Conservation (phyloP, 2,113 vertebrate species). For the Acrocephalus kingi region DNA sequence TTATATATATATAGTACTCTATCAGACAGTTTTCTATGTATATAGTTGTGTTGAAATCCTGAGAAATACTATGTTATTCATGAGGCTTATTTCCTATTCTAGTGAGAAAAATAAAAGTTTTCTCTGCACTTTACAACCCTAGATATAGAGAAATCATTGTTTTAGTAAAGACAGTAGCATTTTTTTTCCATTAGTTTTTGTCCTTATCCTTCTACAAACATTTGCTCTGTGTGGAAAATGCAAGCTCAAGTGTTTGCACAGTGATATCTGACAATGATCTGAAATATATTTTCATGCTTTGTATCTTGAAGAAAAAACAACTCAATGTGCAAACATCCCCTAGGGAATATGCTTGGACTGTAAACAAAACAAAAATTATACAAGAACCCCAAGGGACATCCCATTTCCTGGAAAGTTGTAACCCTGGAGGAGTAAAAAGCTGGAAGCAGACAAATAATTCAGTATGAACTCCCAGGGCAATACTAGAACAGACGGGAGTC, state of each 20-base stretch:
- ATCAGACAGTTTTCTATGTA: neutral
- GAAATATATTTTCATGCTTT: neutral
- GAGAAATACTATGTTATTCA: neutral
- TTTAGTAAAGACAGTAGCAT: neutral
- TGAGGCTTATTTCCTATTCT: conserved; percentile 2
- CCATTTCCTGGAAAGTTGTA: conserved; percentile 21
- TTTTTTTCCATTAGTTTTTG: neutral
- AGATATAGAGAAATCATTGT: neutral
- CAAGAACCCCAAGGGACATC: neutral
- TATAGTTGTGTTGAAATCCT: neutral
- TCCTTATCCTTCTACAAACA: conserved; percentile 21
- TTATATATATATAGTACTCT: neutral
- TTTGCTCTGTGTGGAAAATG: neutral
- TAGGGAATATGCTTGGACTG: neutral
- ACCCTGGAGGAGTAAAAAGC: neutral
- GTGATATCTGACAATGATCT: neutral
- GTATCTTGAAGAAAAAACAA: neutral
- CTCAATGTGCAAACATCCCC: neutral
- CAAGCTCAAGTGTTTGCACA: neutral
- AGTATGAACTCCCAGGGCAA: neutral
- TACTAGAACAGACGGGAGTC: neutral
- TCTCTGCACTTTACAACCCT: conserved; percentile 1
- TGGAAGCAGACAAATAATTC: neutral
- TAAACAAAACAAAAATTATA: neutral
- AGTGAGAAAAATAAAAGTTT: conserved; percentile 37